Evolutionary conservation across 2,797 vertebrate species (phyloP), one percentile per base, ranked within the genome.

Genomic region (Nannoperca obscura): DNA sequence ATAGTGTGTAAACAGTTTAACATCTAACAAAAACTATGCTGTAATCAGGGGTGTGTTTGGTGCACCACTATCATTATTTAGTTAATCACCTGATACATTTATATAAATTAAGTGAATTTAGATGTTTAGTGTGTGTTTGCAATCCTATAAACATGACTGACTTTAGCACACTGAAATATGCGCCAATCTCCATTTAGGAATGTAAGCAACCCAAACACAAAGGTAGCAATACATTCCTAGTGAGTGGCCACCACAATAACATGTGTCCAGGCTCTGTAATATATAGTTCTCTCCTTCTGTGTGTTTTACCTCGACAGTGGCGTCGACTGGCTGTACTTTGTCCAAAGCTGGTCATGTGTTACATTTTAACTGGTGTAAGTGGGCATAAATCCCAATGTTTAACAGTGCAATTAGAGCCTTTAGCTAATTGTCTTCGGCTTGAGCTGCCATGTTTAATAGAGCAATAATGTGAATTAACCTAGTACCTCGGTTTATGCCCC

Each of bases 321-420:
- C 14, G 50, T 72, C 81, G 40, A 63, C 63, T 50, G 47, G 68
- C 64, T 82, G 67, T 80, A 87, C 36, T 10, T 27, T 82, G 50
- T 84, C 74, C 80, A 87, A 78, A 71, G 50, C 68, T 66, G 77
- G 46, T 55, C 57, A 71, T 59, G 20, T 32, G 27, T 36, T 73
- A 71, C 70, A 68, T 80, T 91, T 92, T 76, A 84, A 91, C 74
- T 82, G 76, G 52, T 72, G n/a, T 50, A 34, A 66, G 58, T 77
- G 71, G 64, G 78, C 68, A 81, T 83, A 69, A 78, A 84, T 86
- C 59, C 78, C 81, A 58, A 81, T 61, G 76, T 82, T 88, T 86
- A 81, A 92, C 54, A 69, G 70, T 59, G 82, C 76, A 80, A 71
- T 80, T 85, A 88, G 65, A 86, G 66, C 64, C 59, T 73, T 68